These are phyloP conservation scores for Campylomormyrus tamandua DNA, from an alignment of 2,113 vertebrate genomes.

Conservation along the genomic window DNA sequence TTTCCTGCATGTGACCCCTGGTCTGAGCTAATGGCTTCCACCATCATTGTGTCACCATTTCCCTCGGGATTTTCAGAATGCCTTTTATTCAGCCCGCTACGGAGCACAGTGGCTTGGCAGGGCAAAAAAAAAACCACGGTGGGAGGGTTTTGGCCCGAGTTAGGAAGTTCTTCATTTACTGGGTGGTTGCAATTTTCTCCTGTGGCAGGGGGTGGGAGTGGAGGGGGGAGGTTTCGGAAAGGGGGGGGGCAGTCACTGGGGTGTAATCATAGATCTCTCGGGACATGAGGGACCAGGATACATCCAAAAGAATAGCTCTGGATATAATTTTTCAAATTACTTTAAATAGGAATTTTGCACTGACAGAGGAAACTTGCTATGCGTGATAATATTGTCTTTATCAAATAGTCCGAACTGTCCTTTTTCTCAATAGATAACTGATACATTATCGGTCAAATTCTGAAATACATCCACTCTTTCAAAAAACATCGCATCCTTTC, in stretches of 20 bases:
- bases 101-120: not conserved
- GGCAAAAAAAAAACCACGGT: not conserved
- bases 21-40: not conserved
- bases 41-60: not conserved
- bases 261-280: not conserved
- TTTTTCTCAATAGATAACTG: not conserved
- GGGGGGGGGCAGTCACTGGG: not conserved
- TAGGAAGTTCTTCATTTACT: not conserved
- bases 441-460: not conserved
- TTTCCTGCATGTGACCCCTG: not conserved
- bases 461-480: not conserved
- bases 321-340: not conserved
- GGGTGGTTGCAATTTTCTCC: constrained; percentile 10
- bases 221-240: too few species aligned
- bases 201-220: not conserved
- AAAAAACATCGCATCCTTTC: not conserved
- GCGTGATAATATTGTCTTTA: not conserved
- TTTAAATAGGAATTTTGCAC: not conserved
- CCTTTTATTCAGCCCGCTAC: not conserved
- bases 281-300: not conserved
- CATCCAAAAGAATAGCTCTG: not conserved
- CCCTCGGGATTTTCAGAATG: not conserved
- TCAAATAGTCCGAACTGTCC: not conserved
- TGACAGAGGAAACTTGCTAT: not conserved
- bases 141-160: not conserved